Percentiles rank a stretch among this genome's conserved stretches.
phyloP scores from a whole-genome alignment of 2,888 invertebrate species.

The Epinotia nisella region DNA sequence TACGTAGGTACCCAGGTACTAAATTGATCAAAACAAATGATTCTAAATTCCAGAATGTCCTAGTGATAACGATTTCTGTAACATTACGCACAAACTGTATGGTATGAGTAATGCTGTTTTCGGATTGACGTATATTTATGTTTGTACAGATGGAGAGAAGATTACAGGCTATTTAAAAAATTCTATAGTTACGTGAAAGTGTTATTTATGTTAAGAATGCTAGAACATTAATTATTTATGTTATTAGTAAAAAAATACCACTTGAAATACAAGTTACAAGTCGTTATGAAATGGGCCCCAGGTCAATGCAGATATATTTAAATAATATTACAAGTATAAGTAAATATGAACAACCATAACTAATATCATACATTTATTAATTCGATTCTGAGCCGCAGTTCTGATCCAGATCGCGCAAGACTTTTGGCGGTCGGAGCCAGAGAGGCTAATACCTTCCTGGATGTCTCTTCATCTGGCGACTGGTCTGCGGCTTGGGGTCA shows the following conservation, averaged over 20 bases:
- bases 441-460: too few relatives aligned
- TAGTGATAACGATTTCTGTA: constrained; percentile 54
- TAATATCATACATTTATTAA: too few relatives aligned
- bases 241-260: background rate
- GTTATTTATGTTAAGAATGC: constrained; percentile 36
- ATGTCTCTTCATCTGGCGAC: too few relatives aligned
- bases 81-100: constrained; percentile 53
- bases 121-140: constrained; percentile 70
- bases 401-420: too few relatives aligned
- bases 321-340: too few relatives aligned
- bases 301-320: too few relatives aligned
- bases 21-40: background rate
- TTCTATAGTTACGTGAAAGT: constrained; percentile 52
- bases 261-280: too few relatives aligned
- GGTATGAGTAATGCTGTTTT: constrained; percentile 62
- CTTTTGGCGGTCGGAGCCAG: too few relatives aligned
- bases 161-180: constrained; percentile 69
- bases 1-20: constrained; percentile 3
- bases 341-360: too few relatives aligned
- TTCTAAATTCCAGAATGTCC: constrained; percentile 38
- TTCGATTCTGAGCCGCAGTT: too few relatives aligned
- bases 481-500: too few relatives aligned
- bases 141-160: constrained; percentile 68
- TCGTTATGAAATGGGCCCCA: too few relatives aligned
- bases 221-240: constrained; percentile 32